Base-by-base conservation (phyloP, 2,113 vertebrate species). In the Callocephalon fimbriatum region DNA sequence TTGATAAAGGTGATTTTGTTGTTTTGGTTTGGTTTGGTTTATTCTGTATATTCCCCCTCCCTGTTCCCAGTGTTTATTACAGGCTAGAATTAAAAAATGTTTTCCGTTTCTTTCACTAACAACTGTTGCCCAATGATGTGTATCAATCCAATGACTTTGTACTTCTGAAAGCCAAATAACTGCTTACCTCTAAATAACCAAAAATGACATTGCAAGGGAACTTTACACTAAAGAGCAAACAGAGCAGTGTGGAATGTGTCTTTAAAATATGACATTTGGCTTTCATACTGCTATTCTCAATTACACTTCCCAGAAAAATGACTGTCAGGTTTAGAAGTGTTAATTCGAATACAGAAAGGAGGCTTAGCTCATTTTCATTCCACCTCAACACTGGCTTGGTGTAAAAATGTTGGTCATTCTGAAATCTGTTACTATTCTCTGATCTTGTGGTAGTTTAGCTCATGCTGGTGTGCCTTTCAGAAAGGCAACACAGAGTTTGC, bases 401-500 rank as follows among this genome's bases (percentile, higher is more conserved):
- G 21, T 10, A 89, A 68, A 81, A 71, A 44, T 32, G 6, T 12
- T 17, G 18, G 8, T 6, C 26, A 47, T 27, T 66, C 63, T 79
- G 35, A 63, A 88, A 16, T 44, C 25, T 59, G 9, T 35, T 45
- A n/a, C 26, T 23, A 6, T 65, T 53, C 18, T 78, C 48, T 72
- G 44, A 8, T 44, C 10, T 21, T 47, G 8, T 25, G 21, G 7
- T 68, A 15, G 8, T 37, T 38, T 35, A 45, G 37, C 51, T 10
- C 15, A 70, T 0, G 0, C 20, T 37, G 16, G 2, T 32, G 3
- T 35, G 25, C 20, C 10, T 66, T 83, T 80, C 37, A n/a, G 21
- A 80, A 70, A 10, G 4, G 4, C 4, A 1, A 31, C 11, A 68
- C 4, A 76, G 45, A 84, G 14, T n/a, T 84, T 80, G 19, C 42